Conservation (phyloP, 1,140 invertebrate genomes). For the Drosophila biarmipes region DNA sequence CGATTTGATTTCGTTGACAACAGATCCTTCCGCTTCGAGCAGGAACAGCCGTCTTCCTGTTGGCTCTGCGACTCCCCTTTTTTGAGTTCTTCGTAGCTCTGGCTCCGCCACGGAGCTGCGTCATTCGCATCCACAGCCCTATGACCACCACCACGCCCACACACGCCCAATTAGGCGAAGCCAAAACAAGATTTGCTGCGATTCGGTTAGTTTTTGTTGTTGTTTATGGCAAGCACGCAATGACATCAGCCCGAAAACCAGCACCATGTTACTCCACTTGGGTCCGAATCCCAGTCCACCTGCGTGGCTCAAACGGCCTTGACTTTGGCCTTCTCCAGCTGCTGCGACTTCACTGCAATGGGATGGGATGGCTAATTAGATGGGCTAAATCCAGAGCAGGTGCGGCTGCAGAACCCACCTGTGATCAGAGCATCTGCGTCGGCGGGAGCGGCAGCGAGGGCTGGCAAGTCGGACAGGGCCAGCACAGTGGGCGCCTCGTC, state of each 20-base stretch:
- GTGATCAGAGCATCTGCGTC: slow-evolving; percentile 64
- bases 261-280: slow-evolving; percentile 8
- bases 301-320: slow-evolving; percentile 49
- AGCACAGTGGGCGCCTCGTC: slow-evolving; percentile 22
- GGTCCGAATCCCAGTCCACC: slow-evolving; percentile 10
- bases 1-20: slow-evolving; percentile 51
- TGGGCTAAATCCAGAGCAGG: background rate
- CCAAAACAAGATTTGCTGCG: slow-evolving; percentile 41
- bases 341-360: slow-evolving; percentile 62
- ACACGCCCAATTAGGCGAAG: slow-evolving; percentile 27
- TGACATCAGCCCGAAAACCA: slow-evolving; percentile 33
- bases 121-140: slow-evolving; percentile 15
- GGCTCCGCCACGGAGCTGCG: slow-evolving; percentile 6
- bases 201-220: slow-evolving; percentile 25
- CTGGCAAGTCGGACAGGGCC: slow-evolving; percentile 15
- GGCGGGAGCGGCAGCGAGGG: slow-evolving; percentile 12
- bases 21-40: slow-evolving; percentile 26
- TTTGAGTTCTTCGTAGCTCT: background rate
- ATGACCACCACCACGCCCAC: slow-evolving; percentile 21
- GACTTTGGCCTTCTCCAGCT: slow-evolving; percentile 61
- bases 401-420: slow-evolving; percentile 42
- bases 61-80: background rate
- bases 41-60: slow-evolving; percentile 13
- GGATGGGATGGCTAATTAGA: background rate
- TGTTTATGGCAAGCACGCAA: slow-evolving; percentile 19